A percentile compares a stretch with the other conserved stretches of the same genome.
Conservation (phyloP, 2,113 vertebrate species). For the Charina bottae region DNA sequence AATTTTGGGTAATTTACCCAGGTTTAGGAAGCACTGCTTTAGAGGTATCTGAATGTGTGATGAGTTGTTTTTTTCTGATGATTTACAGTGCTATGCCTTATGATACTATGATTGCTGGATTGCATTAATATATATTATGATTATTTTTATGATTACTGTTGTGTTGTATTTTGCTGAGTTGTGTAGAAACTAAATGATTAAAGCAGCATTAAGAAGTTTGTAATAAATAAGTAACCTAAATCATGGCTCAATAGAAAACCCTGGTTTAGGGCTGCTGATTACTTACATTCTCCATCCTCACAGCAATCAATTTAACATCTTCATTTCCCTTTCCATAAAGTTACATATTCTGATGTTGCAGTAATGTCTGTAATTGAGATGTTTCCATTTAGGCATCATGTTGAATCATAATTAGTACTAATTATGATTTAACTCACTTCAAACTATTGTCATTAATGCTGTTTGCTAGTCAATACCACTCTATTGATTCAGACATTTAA, state of each 20-base stretch:
- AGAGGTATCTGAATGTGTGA: neutral
- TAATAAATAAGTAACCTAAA: neutral
- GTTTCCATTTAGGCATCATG: neutral
- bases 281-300: neutral
- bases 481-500: neutral
- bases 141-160: neutral
- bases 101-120: neutral
- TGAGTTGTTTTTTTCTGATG: neutral
- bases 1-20: no score
- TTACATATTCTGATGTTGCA: neutral
- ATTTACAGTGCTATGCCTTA: neutral
- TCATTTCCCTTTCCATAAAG: neutral
- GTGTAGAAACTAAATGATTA: neutral
- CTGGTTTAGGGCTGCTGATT: neutral
- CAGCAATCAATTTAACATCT: neutral
- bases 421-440: constrained; percentile 41
- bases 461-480: neutral
- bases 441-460: neutral
- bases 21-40: neutral
- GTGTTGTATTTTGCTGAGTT: neutral
- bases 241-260: neutral
- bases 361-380: neutral
- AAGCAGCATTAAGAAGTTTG: neutral
- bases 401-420: neutral
- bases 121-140: neutral